Conservation (phyloP, 2,888 invertebrate genomes). For the Leptinotarsa juncta region DNA sequence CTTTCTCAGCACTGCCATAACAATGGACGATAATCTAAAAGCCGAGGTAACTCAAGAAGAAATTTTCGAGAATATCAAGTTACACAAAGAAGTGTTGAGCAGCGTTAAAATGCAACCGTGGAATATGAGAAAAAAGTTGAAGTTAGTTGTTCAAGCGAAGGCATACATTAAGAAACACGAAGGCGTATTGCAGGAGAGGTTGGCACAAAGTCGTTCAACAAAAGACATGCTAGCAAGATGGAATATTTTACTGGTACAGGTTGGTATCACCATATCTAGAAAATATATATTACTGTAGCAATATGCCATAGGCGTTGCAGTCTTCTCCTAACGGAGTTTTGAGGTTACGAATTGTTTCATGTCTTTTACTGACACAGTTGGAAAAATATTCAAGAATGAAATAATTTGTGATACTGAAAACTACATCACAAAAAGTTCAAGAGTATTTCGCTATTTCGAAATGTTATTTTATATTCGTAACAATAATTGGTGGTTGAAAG, state of each 20-base stretch:
- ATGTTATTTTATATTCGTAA: too few relatives aligned
- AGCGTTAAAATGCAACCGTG: slow-evolving; percentile 89
- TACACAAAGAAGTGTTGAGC: slow-evolving; percentile 91
- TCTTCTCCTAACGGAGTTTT: too few relatives aligned
- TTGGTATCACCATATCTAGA: slow-evolving; percentile 64
- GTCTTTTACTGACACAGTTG: too few relatives aligned
- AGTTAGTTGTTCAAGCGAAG: slow-evolving; percentile 86
- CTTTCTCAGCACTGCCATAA: slow-evolving; percentile 82
- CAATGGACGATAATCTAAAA: slow-evolving; percentile 77
- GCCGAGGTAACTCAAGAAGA: slow-evolving; percentile 82
- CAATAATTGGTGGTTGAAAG: too few relatives aligned
- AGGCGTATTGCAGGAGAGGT: slow-evolving; percentile 87
- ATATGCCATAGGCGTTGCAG: too few relatives aligned
- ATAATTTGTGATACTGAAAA: too few relatives aligned
- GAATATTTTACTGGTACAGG: slow-evolving; percentile 83
- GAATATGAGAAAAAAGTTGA: slow-evolving; percentile 84
- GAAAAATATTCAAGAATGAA: too few relatives aligned
- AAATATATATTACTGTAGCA: neutral
- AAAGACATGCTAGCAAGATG: slow-evolving; percentile 86
- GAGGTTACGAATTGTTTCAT: too few relatives aligned
- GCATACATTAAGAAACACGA: slow-evolving; percentile 90
- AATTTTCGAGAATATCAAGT: slow-evolving; percentile 88
- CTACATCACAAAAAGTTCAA: too few relatives aligned
- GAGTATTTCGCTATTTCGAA: too few relatives aligned
- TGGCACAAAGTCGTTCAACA: slow-evolving; percentile 90